Base-by-base conservation (phyloP, 2,113 vertebrate genomes). In the Patagioenas fasciata region DNA sequence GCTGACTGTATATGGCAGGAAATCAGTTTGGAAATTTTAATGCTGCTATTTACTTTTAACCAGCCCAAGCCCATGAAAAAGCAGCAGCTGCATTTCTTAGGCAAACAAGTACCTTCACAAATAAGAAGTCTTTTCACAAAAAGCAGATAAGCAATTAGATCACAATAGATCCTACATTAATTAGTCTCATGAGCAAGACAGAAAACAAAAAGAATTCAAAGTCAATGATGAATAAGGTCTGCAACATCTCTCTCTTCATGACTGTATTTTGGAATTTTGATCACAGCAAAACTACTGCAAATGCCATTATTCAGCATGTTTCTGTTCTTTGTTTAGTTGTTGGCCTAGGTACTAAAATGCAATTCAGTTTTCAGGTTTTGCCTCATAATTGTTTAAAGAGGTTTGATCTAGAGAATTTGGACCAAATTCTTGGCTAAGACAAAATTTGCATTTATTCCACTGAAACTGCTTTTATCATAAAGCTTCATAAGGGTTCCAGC, bases 1-100 rank as follows among this genome's bases (percentile, higher is more conserved):
- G 69, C 54, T 84, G 78, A 96, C 64, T 85, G 91, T 94, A 38
- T 81, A 77, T 92, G 51, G 79, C 64, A 95, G 88, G 77, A 97
- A 97, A 89, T 94, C 64, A n/a, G 91, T 72, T 50, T 44, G 88
- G 70, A 91, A 95, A 94, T 58, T 83, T 95, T 87, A 94, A 93
- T 65, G 74, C 57, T 73, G 25, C 72, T 74, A 54, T 86, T 95
- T 97, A 91, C 51, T 93, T 91, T 77, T 83, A 71, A 75, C 75
- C 67, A 95, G 54, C 57, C 92, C 88, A 91, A 82, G 5, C 15
- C 77, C 15, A 26, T 82, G 61, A 67, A 92, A 97, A 94, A 93
- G 38, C 74, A 96, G 87, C 89, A 56, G 28, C 70, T 94, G 64
- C 90, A 88, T 81, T 92, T 95, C 85, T 85, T 86, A 80, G 38